phyloP scores from a whole-genome alignment of 2,797 vertebrate species.

The Chaenodraco wilsoni region DNA sequence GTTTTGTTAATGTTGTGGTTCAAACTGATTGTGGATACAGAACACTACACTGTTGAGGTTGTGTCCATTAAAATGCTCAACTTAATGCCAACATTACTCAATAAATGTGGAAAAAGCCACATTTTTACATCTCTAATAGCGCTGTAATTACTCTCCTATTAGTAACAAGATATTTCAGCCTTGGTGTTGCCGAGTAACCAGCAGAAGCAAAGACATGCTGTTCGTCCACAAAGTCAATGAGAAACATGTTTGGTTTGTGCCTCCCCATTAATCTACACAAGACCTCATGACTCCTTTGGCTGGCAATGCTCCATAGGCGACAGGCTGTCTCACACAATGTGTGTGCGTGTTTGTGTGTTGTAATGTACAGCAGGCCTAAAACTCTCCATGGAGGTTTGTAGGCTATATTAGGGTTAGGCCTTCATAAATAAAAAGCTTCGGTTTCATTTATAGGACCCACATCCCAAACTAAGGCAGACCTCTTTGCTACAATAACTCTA shows the following conservation, averaged over 20 bases:
- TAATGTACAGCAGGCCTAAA: conserved; percentile 47
- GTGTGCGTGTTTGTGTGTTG: conserved; percentile 41
- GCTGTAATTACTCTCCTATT: conserved; percentile 77
- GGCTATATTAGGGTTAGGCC: conserved; percentile 21
- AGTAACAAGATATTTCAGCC: conserved; percentile 75
- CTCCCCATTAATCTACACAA: conserved; percentile 80
- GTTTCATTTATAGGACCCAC: conserved; percentile 21
- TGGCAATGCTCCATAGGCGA: conserved; percentile 68
- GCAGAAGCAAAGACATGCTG: conserved; percentile 70
- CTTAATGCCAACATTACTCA: conserved; percentile 63
- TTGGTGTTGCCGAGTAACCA: conserved; percentile 70
- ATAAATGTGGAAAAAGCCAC: conserved; percentile 61
- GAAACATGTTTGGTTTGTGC: conserved; percentile 78
- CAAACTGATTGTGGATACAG: conserved; percentile 38
- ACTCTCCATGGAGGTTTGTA: conserved; percentile 28
- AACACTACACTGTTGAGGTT: conserved; percentile 44
- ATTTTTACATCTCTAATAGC: conserved; percentile 70
- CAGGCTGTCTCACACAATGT: conserved; percentile 59
- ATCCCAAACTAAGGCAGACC: conserved; percentile 5
- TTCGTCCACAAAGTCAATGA: conserved; percentile 76
- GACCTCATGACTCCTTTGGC: conserved; percentile 74
- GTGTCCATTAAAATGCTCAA: conserved; percentile 36
- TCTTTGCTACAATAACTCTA: conserved; percentile 3
- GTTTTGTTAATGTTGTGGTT: conserved; percentile 16
- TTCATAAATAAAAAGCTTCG: conserved; percentile 21